Base-by-base conservation (phyloP, 2,888 invertebrate genomes). In the Rhimphoctona megacephalus region DNA sequence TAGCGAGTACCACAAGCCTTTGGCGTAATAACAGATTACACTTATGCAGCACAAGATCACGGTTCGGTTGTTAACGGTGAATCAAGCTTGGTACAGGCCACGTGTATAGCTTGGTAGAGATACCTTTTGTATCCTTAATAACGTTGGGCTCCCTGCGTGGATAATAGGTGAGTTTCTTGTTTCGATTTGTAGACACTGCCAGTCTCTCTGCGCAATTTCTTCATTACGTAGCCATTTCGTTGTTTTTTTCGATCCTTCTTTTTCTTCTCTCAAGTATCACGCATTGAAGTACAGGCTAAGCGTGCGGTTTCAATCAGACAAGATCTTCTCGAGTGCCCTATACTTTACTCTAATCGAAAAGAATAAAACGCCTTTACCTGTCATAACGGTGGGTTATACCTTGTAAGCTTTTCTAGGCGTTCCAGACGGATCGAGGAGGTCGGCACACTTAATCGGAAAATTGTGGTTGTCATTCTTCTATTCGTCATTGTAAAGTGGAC, bases 261-360 rank as follows among this genome's bases (percentile, higher is more conserved):
- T n/a, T 25, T 74, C 25, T 43, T 7, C 11, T 81, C 36, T 54
- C 43, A 69, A 70, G 64, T 64, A 81, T 64, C 39, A 39, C 25
- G 36, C 64, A 72, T 64, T 49, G 17, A 52, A 64, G 43, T 81
- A 69, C 49, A 36, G 19, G 69, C 17, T 72, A 72, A 49, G 19
- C 72, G 39, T 69, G 69, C 52, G 69, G 74, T 80, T 80, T 76
- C 46, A 76, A 57, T 69, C 54, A 46, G 61, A 85, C 33, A 66
- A 81, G 52, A 64, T 61, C 33, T 25, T 33, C 9, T 30, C 46
- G 6, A 52, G 46, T 30, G 33, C n/a, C 14, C 19, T 19, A 46
- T 69, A 80, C 74, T 80, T 84, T 70, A 19, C 69, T 70, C 76
- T 81, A 85, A 85, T 85, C 76, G 81, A 76, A 85, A 81, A 85